A percentile compares a stretch with the other conserved stretches of the same genome.
Conservation (phyloP, 2,888 invertebrate species). For the Allygus modestus region DNA sequence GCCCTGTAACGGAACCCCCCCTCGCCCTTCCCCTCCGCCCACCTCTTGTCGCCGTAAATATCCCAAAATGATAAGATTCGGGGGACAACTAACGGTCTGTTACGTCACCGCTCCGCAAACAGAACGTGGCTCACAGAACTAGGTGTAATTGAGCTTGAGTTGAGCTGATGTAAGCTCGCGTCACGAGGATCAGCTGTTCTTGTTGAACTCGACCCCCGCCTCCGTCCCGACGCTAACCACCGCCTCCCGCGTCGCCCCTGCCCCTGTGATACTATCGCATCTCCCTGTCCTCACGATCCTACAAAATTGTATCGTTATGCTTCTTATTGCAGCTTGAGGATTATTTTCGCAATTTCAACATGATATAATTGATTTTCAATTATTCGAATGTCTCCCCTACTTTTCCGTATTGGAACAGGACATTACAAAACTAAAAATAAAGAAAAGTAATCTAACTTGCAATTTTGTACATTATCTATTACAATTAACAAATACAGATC, state of each 20-base stretch:
- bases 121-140: background rate
- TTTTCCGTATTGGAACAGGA: too few relatives aligned
- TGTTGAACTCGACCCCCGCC: background rate
- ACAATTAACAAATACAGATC: too few relatives aligned
- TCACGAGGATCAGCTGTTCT: conserved; percentile 10
- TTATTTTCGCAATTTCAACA: too few relatives aligned
- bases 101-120: conserved; percentile 10
- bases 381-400: too few relatives aligned
- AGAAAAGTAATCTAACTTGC: too few relatives aligned
- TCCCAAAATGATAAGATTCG: conserved; percentile 35
- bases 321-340: too few relatives aligned
- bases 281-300: background rate
- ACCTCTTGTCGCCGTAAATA: background rate
- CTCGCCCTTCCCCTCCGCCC: background rate
- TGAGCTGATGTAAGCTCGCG: conserved; percentile 26
- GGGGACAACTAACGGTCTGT: conserved; percentile 32
- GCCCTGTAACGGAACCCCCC: conserved; percentile 4
- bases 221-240: background rate
- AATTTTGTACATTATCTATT: too few relatives aligned
- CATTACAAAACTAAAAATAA: too few relatives aligned
- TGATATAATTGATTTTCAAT: too few relatives aligned
- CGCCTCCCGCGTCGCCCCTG: background rate
- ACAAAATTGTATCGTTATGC: too few relatives aligned
- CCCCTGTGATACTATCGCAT: background rate
- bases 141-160: background rate